Percentiles rank a stretch among this genome's conserved stretches.
Conservation (phyloP, 2,113 vertebrate genomes). For the Otus sunia region DNA sequence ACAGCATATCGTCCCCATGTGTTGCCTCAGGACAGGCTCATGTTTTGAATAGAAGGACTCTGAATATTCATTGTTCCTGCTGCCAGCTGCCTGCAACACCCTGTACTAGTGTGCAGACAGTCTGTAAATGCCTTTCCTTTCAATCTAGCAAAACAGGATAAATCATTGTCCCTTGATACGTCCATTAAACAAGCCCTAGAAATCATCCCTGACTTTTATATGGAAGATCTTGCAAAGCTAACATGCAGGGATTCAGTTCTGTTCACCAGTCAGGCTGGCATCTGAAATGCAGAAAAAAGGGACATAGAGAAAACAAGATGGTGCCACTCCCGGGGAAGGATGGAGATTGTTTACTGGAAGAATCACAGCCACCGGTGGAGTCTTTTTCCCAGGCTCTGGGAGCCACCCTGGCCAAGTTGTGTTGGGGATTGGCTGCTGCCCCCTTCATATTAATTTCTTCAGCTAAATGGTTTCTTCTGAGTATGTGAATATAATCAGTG, state of each 20-base stretch:
- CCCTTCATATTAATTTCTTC: conserved; percentile 15
- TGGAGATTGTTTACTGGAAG: not conserved
- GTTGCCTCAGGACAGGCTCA: not conserved
- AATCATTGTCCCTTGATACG: not conserved
- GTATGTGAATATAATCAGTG: conserved; percentile 69
- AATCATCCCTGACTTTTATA: not conserved
- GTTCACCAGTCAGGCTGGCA: not conserved
- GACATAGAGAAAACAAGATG: not conserved
- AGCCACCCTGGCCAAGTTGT: not conserved
- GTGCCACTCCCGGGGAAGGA: not conserved
- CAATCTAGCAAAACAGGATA: not conserved
- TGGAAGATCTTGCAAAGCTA: not conserved
- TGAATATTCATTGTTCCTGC: not conserved
- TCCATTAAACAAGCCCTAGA: not conserved
- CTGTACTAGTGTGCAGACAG: not conserved
- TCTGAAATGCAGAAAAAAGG: not conserved
- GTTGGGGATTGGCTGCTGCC: conserved; percentile 1
- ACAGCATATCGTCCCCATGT: not conserved
- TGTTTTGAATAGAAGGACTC: not conserved
- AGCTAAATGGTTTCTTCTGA: conserved; percentile 57
- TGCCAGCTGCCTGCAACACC: not conserved
- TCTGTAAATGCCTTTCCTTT: not conserved
- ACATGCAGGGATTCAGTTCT: not conserved
- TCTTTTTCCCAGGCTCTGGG: conserved; percentile 9
- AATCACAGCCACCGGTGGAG: not conserved